Evolutionary conservation across 2,888 invertebrate species (phyloP), one percentile per base, ranked within the genome.

Genomic region (Cryptocephalus moraei): DNA sequence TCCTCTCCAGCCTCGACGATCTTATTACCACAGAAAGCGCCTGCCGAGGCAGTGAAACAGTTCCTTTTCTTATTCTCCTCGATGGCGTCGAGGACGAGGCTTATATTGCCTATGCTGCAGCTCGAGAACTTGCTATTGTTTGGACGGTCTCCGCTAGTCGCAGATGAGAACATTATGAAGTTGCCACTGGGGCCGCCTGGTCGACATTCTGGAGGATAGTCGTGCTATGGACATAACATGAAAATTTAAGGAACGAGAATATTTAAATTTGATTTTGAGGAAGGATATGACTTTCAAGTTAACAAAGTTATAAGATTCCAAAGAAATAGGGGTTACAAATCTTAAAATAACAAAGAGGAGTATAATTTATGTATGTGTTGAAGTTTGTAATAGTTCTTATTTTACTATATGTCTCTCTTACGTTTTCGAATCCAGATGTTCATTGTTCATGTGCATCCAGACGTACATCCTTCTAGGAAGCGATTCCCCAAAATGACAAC

Each of bases 151-250:
- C 99, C 99, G 52, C 93, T 93, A 0, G 99, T 99, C 8, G 99
- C 99, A 43, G 95, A 95, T 11, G 96, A 94, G 72, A 96, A 99
- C 99, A 99, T 99, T 63, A 99, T 99, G 73, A 82, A 99, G 78
- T 99, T 99, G 47, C 99, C 99, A 55, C 82, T 83, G 33, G 86
- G 77, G 8, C 94, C 91, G 49, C 94, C 93, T 1, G 95, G 91
- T 51, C 92, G 80, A 69, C 91, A 91, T 62, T 91, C 88, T 13
- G 83, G 82, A 1, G 92, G 92, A 72, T 87, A 92, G 73, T 96
- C 95, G 72, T 96, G 95, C 93, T 94, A 72, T 41, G 56, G 56
- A 49, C n/a, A n/a, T 42, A 45, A 33, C 14, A 22, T 32, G 8
- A 4, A 42, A 33, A 36, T 43, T 32, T n/a, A 34, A 43, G 50